Base-by-base conservation (phyloP, 2,888 invertebrate species). In the Orthosia gracilis region DNA sequence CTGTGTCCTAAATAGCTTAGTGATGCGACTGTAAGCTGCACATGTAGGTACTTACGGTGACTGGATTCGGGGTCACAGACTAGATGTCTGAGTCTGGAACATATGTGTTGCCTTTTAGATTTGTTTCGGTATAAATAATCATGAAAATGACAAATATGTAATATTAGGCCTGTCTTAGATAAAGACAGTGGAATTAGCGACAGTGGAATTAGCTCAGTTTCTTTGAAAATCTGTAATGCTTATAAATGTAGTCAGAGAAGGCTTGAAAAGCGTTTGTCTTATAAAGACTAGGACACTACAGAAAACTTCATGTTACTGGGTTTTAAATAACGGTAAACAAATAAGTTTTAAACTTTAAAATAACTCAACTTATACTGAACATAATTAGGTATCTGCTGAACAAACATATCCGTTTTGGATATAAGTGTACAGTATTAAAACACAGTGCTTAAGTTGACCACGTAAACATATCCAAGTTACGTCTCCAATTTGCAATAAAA, bases 1-100 rank as follows among this genome's bases (percentile, higher is more conserved):
- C 62, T 50, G 45, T 63, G 76, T n/a, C 76, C 76, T 63, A 57
- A 76, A 75, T 76, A 55, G 67, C 52, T 76, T 23, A 63, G 76
- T 23, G 76, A 76, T 58, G 76, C 50, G 62, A 17, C 62, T 67
- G 47, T 59, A 49, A 49, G 40, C 40, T 40, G 26, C 11, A 55
- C 15, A 45, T 63, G 12, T 45, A 12, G 15, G 0, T 73, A 12
- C 1, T n/a, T 50, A 21, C 4, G 9, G 52, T 1, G 23, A 49
- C 49, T 66, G 40, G 40, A 55, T 61, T 61, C 15, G 18, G 40
- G 75, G 75, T 75, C 76, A 2, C 26, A 3, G n/a, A 9, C 9
- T 67, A 2, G 13, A 45, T 26, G 54, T 21, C 31, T n/a, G 11
- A 59, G n/a, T 23, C 21, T 52, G 26, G 7, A 52, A 17, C 21